Evolutionary conservation across 2,113 vertebrate genomes (phyloP).

Genomic region (Poecile atricapillus): DNA sequence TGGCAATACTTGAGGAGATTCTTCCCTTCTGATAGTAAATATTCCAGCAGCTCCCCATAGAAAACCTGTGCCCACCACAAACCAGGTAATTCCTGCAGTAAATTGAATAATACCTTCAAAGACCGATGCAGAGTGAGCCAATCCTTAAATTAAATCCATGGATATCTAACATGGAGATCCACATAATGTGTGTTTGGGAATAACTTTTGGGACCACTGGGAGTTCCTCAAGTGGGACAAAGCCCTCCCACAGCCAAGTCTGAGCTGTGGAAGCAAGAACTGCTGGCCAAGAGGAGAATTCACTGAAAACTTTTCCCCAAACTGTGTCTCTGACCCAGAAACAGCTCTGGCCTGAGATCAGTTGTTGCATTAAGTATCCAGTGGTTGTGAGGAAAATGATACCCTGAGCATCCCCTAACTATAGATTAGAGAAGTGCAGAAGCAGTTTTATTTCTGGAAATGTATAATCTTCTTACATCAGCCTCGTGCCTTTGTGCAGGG

Average conservation of each 20-base stretch:
- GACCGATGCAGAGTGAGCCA: not conserved
- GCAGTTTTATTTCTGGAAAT: conserved; percentile 41
- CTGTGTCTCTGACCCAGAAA: not conserved
- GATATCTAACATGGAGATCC: not conserved
- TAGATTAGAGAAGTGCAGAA: not conserved
- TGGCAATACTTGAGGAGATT: not conserved
- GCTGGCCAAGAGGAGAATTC: not conserved
- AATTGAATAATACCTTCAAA: not conserved
- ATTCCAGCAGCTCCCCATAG: not conserved
- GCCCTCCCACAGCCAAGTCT: too few relatives aligned
- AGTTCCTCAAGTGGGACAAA: not conserved
- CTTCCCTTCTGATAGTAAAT: not conserved
- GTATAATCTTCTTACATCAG: conserved; percentile 39
- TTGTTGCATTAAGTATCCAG: not conserved
- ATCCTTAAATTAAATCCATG: not conserved
- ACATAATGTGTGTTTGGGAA: not conserved
- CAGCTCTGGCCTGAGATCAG: not conserved
- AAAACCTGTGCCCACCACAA: not conserved
- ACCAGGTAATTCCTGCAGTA: not conserved
- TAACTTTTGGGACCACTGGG: not conserved
- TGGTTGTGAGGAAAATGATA: conserved; percentile 2
- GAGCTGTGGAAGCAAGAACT: not conserved
- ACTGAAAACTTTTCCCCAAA: not conserved
- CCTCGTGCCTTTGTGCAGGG: not conserved
- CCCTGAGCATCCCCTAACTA: not conserved